Base-by-base conservation (phyloP, 64 coral and sea anemone species). In the Montipora cactus region DNA sequence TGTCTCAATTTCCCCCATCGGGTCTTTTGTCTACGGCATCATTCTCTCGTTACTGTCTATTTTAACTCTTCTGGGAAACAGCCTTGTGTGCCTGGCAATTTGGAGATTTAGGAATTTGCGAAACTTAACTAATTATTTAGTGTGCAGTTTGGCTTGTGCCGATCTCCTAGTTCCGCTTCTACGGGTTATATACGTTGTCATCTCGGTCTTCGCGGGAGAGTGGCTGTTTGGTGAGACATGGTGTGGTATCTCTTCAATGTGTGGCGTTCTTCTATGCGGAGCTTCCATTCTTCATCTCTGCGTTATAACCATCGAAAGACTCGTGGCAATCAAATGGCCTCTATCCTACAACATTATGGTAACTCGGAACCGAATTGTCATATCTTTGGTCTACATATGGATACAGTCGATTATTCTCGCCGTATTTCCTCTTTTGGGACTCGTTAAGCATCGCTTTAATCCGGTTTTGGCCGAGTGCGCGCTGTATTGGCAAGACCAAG, bases 31-130 rank as follows among this genome's bases (percentile, higher is more conserved):
- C 15, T 96, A 85, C 73, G 88, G 87, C 46, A 80, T 86, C 44
- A 58, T 80, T 52, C 59, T 96, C 1, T 68, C 50, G n/a, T 16
- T 93, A 15, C 44, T 96, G 5, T 87, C 81, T 47, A 11, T 72
- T 64, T 10, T 96, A 3, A 96, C 91, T 44, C 76, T 94, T 64
- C 57, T 94, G 46, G 95, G 95, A 44, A 97, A 97, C 81, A 88
- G 88, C 5, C 77, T 94, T 37, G 95, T 97, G 18, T 97, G 95
- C 49, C 46, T 94, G 7, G 88, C 87, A 9, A 79, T 93, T 80
- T 97, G 95, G 92, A 84, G 95, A 87, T 97, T 97, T 47, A 88
- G 92, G 67, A 94, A 97, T 91, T 84, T 97, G 16, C 44, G 95
- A 71, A 91, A 25, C 76, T 22, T 97, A 22, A 97, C 95, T 22